Evolutionary conservation across 1,140 invertebrate species (phyloP), one percentile per base, ranked within the genome.

Genomic region (Saccostrea glomerata): DNA sequence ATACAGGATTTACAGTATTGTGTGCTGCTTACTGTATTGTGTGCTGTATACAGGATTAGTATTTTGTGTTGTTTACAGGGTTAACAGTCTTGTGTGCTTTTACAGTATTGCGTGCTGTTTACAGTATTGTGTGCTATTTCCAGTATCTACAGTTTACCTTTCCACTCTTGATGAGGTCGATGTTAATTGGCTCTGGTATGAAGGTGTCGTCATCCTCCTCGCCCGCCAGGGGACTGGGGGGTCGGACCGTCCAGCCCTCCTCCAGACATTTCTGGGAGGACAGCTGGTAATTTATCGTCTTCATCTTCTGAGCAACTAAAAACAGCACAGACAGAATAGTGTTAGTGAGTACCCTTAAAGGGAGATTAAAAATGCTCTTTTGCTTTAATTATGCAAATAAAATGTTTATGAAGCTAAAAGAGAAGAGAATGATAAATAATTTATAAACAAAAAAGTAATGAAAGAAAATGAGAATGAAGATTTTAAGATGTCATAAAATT

Each of bases 201-300:
- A 94, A 94, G 0, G 93, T 89, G 77, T 94, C 93, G 15, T 92
- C 92, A 0, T 88, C 86, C 15, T 92, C 91, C 15, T 93, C 92
- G 13, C 88, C 86, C 0, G 87, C 30, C 6, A 92, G 87, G 0
- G 94, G 94, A 54, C 91, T 93, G 2, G 94, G 94, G 3, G 93
- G 90, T 6, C 94, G 89, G 15, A 94, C 87, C 0, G 94, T 95
- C 94, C 94, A 95, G 0, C 95, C 95, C 54, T 95, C 95, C 83
- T 95, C 94, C 54, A 95, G 87, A 90, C 93, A 95, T 86, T 92
- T 92, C 88, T 94, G 92, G 36, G 94, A 95, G 6, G 95, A 95
- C 25, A 95, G 88, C 91, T 94, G 94, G 86, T 95, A 95, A 89
- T 94, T 95, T 90, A 95, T 95, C 5, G 94, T 95, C 89, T 94